phyloP scores from a whole-genome alignment of 2,797 vertebrate genomes.

The Myotis pilosus region DNA sequence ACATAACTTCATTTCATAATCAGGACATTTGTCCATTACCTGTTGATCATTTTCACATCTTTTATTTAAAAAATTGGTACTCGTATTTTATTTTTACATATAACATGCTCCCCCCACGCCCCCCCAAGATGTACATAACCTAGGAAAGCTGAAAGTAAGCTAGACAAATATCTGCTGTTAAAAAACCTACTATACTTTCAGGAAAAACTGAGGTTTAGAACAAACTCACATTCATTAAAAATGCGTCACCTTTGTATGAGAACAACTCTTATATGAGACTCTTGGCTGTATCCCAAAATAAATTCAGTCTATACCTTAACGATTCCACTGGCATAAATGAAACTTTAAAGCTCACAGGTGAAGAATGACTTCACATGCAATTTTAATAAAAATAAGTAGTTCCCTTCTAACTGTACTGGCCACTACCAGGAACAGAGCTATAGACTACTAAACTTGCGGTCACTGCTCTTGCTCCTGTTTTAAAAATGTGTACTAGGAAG shows the following conservation, averaged over 20 bases:
- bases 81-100: not conserved
- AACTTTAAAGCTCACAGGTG: conserved; percentile 66
- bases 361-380: conserved; percentile 9
- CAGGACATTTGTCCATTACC: not conserved
- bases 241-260: not conserved
- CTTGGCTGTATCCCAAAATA: conserved; percentile 56
- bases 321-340: conserved; percentile 30
- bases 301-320: conserved; percentile 35
- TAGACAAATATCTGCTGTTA: conserved; percentile 35
- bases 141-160: conserved; percentile 44
- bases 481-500: not conserved
- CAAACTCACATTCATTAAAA: conserved; percentile 66
- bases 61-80: conserved; percentile 20
- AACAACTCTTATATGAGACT: conserved; percentile 7
- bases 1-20: not conserved
- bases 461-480: not conserved
- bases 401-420: not conserved
- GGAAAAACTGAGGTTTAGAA: not conserved
- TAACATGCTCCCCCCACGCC: not conserved
- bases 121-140: not conserved
- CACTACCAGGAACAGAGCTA: not conserved
- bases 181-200: conserved; percentile 57
- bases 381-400: conserved; percentile 38
- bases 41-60: conserved; percentile 7
- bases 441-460: not conserved